Conservation (phyloP, 2,888 invertebrate genomes). For the Aphodius granarius region DNA sequence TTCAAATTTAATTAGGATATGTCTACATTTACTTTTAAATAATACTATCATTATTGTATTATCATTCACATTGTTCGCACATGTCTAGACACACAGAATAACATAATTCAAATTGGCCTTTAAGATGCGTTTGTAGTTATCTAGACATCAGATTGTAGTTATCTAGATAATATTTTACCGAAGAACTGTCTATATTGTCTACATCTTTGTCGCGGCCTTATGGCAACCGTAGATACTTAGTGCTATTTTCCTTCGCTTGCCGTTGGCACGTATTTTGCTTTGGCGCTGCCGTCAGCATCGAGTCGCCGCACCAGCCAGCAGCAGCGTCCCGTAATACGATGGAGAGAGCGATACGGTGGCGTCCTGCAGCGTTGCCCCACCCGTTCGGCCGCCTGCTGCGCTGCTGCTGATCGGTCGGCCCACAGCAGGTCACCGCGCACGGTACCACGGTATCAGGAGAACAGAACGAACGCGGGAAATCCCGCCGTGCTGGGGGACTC, state of each 20-base stretch:
- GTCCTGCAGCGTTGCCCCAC: not conserved
- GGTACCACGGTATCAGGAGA: not conserved
- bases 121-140: too few relatives aligned
- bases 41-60: too few relatives aligned
- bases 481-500: not conserved
- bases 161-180: too few relatives aligned
- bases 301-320: not conserved
- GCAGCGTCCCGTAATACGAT: constrained; percentile 10
- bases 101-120: too few relatives aligned
- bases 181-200: too few relatives aligned
- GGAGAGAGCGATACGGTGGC: not conserved
- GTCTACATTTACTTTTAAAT: too few relatives aligned
- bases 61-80: too few relatives aligned
- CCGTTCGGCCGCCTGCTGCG: not conserved
- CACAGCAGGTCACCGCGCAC: not conserved
- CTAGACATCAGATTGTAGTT: too few relatives aligned
- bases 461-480: not conserved
- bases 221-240: too few relatives aligned
- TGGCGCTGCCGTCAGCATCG: not conserved
- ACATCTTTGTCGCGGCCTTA: too few relatives aligned
- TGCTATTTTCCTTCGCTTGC: not conserved
- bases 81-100: too few relatives aligned
- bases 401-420: not conserved
- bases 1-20: too few relatives aligned
- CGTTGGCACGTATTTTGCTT: not conserved